A percentile compares a stretch with the other conserved stretches of the same genome.
Evolutionary conservation across 2,888 invertebrate species (phyloP).

Genomic region (Exephanes ischioxanthus): DNA sequence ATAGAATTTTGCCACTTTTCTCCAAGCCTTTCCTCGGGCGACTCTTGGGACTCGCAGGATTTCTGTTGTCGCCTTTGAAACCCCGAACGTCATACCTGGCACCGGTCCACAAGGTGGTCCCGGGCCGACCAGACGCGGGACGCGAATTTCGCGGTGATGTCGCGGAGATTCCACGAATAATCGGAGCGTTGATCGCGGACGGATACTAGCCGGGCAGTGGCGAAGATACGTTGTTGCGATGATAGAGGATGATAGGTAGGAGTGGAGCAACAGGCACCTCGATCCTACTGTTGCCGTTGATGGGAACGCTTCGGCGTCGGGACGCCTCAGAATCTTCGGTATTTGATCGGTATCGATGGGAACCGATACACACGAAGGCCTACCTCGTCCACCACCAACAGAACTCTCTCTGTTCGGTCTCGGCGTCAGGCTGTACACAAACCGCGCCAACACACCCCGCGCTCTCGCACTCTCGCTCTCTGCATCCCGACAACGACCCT

Average conservation of each 20-base stretch:
- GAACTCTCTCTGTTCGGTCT: slow-evolving; percentile 41
- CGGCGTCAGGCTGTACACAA: slow-evolving; percentile 75
- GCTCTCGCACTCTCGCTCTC: slow-evolving; percentile 54
- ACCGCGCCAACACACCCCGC: slow-evolving; percentile 53
- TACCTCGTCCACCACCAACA: slow-evolving; percentile 37
- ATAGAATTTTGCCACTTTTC: not conserved
- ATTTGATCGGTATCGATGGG: slow-evolving; percentile 82
- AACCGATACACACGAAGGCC: slow-evolving; percentile 65
- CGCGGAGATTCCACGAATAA: slow-evolving; percentile 62
- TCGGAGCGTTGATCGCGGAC: slow-evolving; percentile 50
- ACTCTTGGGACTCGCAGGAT: not conserved
- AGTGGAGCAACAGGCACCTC: slow-evolving; percentile 68
- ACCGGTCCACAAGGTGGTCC: not conserved
- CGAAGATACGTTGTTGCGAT: slow-evolving; percentile 60
- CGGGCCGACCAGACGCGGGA: slow-evolving; percentile 9
- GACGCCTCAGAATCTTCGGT: slow-evolving; percentile 83
- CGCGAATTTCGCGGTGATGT: slow-evolving; percentile 43
- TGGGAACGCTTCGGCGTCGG: slow-evolving; percentile 73
- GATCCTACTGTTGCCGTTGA: slow-evolving; percentile 41
- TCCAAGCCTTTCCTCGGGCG: not conserved
- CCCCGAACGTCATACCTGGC: not conserved
- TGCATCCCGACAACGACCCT: slow-evolving; percentile 64
- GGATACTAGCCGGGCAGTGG: slow-evolving; percentile 41
- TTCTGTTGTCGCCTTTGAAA: slow-evolving; percentile 1
- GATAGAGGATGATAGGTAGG: slow-evolving; percentile 48